phyloP scores from a whole-genome alignment of 2,113 vertebrate genomes.

The Aptenodytes patagonicus region DNA sequence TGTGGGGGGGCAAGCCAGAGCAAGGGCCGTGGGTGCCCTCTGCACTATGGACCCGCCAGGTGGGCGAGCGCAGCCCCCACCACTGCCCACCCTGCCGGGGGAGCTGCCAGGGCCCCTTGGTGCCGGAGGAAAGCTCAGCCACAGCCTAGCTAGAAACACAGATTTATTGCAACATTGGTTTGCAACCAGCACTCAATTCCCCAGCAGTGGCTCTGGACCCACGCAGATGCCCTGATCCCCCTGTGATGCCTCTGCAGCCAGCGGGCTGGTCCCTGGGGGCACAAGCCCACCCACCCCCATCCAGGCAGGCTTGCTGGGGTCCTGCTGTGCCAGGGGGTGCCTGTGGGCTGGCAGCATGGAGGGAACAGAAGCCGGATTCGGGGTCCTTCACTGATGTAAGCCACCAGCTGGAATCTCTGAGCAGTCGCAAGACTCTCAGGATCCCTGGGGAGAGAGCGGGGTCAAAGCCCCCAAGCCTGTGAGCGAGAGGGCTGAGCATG shows the following conservation, averaged over 20 bases:
- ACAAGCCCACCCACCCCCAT: not conserved
- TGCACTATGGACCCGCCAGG: not conserved
- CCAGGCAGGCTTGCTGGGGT: not conserved
- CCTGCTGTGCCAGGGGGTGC: not conserved
- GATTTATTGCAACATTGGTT: conserved; percentile 22
- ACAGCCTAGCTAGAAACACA: not conserved
- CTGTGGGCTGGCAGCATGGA: rapidly evolving
- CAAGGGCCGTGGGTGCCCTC: rapidly evolving
- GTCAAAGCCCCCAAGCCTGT: not conserved
- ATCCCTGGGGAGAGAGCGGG: not conserved
- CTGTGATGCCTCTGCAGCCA: not conserved
- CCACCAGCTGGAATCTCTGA: not conserved
- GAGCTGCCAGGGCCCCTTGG: not conserved
- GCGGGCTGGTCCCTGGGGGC: not conserved
- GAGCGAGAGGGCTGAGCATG: not conserved
- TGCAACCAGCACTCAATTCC: not conserved
- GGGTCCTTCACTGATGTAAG: not conserved
- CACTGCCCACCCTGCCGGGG: not conserved
- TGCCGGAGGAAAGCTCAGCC: not conserved
- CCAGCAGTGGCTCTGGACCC: not conserved
- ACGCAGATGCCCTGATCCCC: rapidly evolving
- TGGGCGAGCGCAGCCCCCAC: rapidly evolving
- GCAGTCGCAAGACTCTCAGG: not conserved
- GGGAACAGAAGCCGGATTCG: not conserved
- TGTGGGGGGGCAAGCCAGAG: not conserved